Evolutionary conservation across 2,113 vertebrate genomes (phyloP), one percentile per base, ranked within the genome.

Genomic region (Notechis scutatus): DNA sequence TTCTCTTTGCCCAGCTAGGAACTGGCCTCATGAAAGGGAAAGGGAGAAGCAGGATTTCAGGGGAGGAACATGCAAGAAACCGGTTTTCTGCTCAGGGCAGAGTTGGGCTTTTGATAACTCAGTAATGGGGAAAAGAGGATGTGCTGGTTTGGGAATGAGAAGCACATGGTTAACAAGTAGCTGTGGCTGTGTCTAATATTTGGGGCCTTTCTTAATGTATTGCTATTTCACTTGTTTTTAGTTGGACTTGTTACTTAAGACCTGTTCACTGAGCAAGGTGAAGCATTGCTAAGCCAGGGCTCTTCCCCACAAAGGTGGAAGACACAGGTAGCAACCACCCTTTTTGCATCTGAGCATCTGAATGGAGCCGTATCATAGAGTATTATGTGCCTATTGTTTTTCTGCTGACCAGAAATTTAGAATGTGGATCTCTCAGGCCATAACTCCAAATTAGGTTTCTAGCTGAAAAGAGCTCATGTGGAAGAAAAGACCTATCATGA

Each of bases 1-100:
- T 29, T 52, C 50, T 0, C 24, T 85, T 89, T 0, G 2, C 0
- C 0, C n/a, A 42, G 55, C 14, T 5, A 21, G 26, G 15, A 59
- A 85, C 50, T 59, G 5, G 74, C 34, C 0, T 0, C 1, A n/a
- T 42, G 39, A 52, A 89, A 42, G 12, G 20, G 64, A 14, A 88
- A 61, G 0, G 0, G 8, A 29, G 26, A n/a, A 15, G 26, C 26
- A 20, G 6, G 39, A 85, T 42, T 87, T 52, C 26, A 54, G 9
- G 5, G 26, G 47, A 88, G 9, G 59, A 61, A 26, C 59, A 29
- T 29, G 24, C 10, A 61, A 61, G 59, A 61, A 61, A 61, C 24
- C 10, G 59, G 12, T 61, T 24, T 61, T 61, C 59, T 61, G 59
- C 8, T 61, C 7, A 24, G 59, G 59, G 3, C 24, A 61, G 24